These are phyloP conservation scores for Falco columbarius DNA, from an alignment of 2,797 vertebrate genomes.

Conservation along the genomic window DNA sequence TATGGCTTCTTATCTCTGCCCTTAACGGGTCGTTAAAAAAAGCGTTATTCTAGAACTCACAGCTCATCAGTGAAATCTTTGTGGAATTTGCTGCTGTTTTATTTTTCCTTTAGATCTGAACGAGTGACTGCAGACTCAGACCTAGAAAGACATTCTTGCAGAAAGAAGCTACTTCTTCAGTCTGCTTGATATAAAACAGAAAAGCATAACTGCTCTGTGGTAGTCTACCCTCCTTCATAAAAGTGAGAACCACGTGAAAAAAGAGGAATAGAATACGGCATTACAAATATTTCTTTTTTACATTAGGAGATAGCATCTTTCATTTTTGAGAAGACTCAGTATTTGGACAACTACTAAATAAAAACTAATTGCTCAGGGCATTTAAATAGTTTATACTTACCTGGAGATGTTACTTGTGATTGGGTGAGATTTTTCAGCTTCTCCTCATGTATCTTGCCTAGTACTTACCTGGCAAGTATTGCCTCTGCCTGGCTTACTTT, in stretches of 20 bases:
- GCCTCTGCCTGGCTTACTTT: neutral
- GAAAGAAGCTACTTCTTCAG: neutral
- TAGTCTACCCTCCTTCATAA: neutral
- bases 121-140: neutral
- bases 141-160: neutral
- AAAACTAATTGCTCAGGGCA: neutral
- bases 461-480: neutral
- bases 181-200: neutral
- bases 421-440: neutral
- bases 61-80: neutral
- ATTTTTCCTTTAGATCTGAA: neutral
- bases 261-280: neutral
- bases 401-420: neutral
- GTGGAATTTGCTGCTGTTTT: neutral
- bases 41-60: neutral
- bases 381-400: conserved; percentile 19
- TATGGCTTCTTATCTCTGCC: neutral
- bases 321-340: neutral
- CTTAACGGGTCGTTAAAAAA: neutral
- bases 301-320: neutral
- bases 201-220: neutral
- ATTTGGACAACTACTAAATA: neutral
- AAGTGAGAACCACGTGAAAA: neutral
- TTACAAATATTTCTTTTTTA: neutral
- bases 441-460: neutral